These are phyloP conservation scores for Ariolimax columbianus DNA, from an alignment of 2,888 invertebrate species.

Conservation along the genomic window DNA sequence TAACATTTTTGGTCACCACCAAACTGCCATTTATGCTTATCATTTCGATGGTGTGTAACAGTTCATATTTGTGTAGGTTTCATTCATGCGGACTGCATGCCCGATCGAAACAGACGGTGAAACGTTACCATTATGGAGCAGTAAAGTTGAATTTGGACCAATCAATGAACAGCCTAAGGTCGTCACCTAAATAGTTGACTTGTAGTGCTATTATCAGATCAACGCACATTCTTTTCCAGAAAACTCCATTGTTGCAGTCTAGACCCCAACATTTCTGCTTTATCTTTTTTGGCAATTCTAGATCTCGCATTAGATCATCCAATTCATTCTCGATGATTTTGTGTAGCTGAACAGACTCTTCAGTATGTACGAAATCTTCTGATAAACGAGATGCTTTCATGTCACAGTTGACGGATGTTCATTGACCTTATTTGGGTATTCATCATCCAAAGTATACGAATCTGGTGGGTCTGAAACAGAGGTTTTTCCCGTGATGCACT, in stretches of 20 bases:
- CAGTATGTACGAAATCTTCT: background rate
- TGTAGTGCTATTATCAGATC: background rate
- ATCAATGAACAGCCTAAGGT: background rate
- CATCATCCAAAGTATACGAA: background rate
- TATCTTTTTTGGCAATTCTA: background rate
- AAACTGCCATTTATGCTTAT: background rate
- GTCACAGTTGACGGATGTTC: background rate
- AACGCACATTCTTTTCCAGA: background rate
- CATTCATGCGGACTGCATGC: background rate
- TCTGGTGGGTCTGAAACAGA: background rate
- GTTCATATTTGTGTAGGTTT: background rate
- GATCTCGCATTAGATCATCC: background rate
- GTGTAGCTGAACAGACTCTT: background rate
- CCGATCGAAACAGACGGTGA: background rate
- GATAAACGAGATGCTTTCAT: background rate
- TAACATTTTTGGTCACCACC: background rate
- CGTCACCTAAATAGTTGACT: background rate
- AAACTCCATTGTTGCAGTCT: background rate
- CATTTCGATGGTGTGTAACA: background rate
- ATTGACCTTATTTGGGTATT: background rate
- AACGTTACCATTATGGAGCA: background rate
- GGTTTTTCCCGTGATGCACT: background rate
- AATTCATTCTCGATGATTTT: background rate
- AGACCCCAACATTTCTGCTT: background rate
- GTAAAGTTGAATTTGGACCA: background rate